Evolutionary conservation across 1,140 invertebrate species (phyloP).

Genomic region (Drosophila virilis): DNA sequence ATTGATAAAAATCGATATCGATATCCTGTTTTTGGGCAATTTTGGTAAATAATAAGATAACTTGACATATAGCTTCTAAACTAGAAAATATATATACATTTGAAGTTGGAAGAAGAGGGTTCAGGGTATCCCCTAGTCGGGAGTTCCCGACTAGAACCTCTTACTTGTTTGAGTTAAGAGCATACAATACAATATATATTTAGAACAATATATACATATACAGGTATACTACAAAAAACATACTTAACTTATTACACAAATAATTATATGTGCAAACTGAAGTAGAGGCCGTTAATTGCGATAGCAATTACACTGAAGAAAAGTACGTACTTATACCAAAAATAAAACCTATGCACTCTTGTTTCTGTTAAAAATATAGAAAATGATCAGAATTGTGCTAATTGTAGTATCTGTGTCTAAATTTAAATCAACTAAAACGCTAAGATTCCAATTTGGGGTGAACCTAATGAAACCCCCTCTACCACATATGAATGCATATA

Average conservation of each 20-base stretch:
- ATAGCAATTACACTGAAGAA: neutral
- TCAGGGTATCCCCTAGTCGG: too few relatives aligned
- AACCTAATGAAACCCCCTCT: neutral
- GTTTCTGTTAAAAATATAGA: neutral
- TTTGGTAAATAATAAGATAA: too few relatives aligned
- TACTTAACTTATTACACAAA: neutral
- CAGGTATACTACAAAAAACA: neutral
- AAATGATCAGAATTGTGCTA: neutral
- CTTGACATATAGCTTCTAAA: too few relatives aligned
- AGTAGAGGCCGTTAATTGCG: too few relatives aligned
- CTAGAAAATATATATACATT: too few relatives aligned
- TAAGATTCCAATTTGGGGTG: neutral
- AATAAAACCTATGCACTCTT: neutral
- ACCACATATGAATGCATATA: constrained; percentile 6
- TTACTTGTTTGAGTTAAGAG: constrained; percentile 17
- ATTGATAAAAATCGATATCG: too few relatives aligned
- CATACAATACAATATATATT: constrained; percentile 7
- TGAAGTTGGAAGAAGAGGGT: too few relatives aligned
- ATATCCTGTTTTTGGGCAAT: too few relatives aligned
- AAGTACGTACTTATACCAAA: neutral
- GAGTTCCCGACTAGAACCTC: too few relatives aligned
- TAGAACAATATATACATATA: neutral
- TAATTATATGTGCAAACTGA: too few relatives aligned
- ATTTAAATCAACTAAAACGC: constrained; percentile 1
- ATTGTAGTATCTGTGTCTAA: neutral